Evolutionary conservation across 1,140 invertebrate species (phyloP).

Genomic region (Caenorhabditis elegans): DNA sequence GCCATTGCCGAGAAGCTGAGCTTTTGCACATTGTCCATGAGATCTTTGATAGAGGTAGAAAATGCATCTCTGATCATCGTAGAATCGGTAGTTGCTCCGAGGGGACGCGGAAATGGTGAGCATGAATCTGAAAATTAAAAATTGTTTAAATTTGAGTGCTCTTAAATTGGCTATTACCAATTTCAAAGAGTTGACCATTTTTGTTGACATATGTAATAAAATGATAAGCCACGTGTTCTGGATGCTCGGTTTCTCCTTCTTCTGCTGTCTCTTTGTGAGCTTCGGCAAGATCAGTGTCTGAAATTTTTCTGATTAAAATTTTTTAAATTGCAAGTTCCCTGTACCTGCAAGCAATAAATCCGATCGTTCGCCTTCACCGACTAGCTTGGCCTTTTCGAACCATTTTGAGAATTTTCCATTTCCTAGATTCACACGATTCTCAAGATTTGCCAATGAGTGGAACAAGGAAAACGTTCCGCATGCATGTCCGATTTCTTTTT

Average conservation of each 20-base stretch:
- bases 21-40: slow-evolving; percentile 47
- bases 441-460: slow-evolving; percentile 2
- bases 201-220: slow-evolving; percentile 48
- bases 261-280: slow-evolving; percentile 19
- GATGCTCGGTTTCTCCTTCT: neutral
- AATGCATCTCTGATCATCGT: slow-evolving; percentile 39
- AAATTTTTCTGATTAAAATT: too few relatives aligned
- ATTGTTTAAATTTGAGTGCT: neutral
- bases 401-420: slow-evolving; percentile 14
- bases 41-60: slow-evolving; percentile 31
- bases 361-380: neutral
- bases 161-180: slow-evolving; percentile 3
- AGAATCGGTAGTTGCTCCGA: slow-evolving; percentile 13
- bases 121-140: slow-evolving; percentile 35
- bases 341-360: neutral
- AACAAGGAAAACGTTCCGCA: neutral
- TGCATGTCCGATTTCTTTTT: neutral
- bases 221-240: slow-evolving; percentile 45
- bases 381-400: slow-evolving; percentile 17
- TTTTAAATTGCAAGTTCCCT: too few relatives aligned
- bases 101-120: slow-evolving; percentile 25
- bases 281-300: neutral
- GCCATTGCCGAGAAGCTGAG: slow-evolving; percentile 42
- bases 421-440: neutral
- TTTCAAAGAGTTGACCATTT: slow-evolving; percentile 45